Evolutionary conservation across 2,113 vertebrate species (phyloP).

Genomic region (Poecile atricapillus): DNA sequence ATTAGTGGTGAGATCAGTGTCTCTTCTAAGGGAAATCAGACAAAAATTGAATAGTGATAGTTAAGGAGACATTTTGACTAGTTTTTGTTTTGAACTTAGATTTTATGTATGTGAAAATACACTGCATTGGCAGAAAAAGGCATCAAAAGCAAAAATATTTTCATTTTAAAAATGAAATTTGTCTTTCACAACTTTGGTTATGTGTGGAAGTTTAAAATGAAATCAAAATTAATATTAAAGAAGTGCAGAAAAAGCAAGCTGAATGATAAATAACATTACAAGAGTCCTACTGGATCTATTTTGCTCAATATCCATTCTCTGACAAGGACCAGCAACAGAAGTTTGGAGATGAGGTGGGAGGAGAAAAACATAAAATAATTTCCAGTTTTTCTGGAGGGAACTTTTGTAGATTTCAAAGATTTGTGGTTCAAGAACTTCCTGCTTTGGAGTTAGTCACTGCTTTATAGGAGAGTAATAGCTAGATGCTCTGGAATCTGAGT

Average conservation of each 20-base stretch:
- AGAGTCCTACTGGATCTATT: not conserved
- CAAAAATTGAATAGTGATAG: not conserved
- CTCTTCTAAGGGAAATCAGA: not conserved
- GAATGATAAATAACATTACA: not conserved
- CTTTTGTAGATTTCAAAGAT: not conserved
- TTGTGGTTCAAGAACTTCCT: not conserved
- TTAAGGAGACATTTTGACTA: not conserved
- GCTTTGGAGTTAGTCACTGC: not conserved
- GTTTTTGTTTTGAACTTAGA: not conserved
- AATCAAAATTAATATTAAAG: not conserved
- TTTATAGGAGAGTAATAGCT: not conserved
- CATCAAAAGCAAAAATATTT: not conserved
- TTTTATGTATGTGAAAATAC: not conserved
- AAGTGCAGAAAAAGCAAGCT: not conserved
- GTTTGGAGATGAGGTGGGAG: not conserved
- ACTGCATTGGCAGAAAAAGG: not conserved
- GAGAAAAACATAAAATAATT: not conserved
- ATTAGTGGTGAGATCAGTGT: not conserved
- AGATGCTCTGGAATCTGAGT: not conserved
- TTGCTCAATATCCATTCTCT: not conserved
- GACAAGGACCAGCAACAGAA: not conserved
- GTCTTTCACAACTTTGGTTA: accelerated
- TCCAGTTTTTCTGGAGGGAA: not conserved
- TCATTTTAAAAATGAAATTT: not conserved
- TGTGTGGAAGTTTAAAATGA: not conserved